Conservation (phyloP, 2,113 vertebrate species). For the Charina bottae region DNA sequence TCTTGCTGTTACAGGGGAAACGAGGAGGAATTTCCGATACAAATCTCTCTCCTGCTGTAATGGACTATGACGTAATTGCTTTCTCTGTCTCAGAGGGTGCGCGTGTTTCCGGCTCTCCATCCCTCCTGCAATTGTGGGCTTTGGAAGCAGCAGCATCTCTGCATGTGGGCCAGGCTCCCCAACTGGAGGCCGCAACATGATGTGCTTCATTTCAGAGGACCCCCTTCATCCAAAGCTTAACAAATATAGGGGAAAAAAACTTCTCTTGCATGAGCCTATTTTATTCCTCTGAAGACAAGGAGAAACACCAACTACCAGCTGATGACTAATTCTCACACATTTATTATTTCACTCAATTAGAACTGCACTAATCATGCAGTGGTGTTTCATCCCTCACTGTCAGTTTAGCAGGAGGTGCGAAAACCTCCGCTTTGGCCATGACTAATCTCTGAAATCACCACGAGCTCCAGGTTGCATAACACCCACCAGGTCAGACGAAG, state of each 20-base stretch:
- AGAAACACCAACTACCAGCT: conserved; percentile 12
- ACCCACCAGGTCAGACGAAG: conserved; percentile 26
- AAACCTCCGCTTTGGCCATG: conserved; percentile 65
- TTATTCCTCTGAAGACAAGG: conserved; percentile 37
- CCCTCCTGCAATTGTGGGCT: too few relatives aligned
- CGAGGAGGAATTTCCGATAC: not conserved
- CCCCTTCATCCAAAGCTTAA: not conserved
- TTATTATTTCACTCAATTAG: conserved; percentile 58
- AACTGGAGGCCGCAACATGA: not conserved
- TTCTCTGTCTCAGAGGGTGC: too few relatives aligned
- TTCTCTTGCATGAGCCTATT: not conserved
- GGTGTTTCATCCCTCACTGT: conserved; percentile 57
- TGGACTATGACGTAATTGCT: not conserved
- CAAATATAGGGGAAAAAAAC: not conserved
- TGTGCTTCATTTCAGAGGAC: not conserved
- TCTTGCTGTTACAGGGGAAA: not conserved
- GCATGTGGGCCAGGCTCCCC: too few relatives aligned
- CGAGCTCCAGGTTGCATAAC: conserved; percentile 38
- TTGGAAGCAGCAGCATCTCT: too few relatives aligned
- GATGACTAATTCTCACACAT: conserved; percentile 64
- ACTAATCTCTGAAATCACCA: conserved; percentile 65
- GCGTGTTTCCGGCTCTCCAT: too few relatives aligned
- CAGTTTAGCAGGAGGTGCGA: conserved; percentile 61
- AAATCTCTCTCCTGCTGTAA: not conserved
- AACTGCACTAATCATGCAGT: conserved; percentile 55